phyloP scores from a whole-genome alignment of 2,888 invertebrate genomes.

The Tachystola acroxantha region DNA sequence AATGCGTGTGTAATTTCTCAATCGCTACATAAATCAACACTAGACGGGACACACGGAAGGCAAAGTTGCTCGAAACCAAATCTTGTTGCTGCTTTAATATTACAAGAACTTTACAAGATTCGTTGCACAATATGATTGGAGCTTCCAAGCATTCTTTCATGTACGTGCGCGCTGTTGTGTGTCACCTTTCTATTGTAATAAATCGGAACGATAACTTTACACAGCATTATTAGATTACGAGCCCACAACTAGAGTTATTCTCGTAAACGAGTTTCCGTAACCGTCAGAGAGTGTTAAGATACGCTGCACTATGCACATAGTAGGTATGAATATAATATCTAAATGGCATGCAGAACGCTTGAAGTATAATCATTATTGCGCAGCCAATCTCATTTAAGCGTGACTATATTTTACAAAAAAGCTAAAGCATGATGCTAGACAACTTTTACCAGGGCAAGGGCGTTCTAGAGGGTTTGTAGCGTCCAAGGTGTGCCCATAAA shows the following conservation, averaged over 20 bases:
- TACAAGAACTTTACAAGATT: constrained; percentile 78
- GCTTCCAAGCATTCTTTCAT: constrained; percentile 74
- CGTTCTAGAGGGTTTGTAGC: constrained; percentile 73
- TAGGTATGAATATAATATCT: constrained; percentile 76
- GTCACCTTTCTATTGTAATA: constrained; percentile 75
- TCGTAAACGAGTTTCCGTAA: constrained; percentile 61
- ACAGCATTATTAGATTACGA: constrained; percentile 39
- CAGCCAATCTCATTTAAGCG: constrained; percentile 78
- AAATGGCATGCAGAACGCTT: constrained; percentile 79
- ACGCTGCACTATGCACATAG: constrained; percentile 75
- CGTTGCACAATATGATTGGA: constrained; percentile 77
- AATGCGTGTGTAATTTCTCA: constrained; percentile 64
- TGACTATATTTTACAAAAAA: constrained; percentile 79
- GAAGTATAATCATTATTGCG: constrained; percentile 79
- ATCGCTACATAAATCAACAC: constrained; percentile 56
- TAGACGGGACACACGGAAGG: constrained; percentile 72
- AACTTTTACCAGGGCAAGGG: constrained; percentile 76
- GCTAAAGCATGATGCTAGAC: constrained; percentile 78
- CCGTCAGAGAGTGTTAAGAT: constrained; percentile 70
- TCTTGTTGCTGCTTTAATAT: constrained; percentile 75
- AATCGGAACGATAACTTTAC: constrained; percentile 27
- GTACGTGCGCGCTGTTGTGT: constrained; percentile 63
- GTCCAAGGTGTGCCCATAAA: constrained; percentile 75
- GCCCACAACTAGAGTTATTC: constrained; percentile 49
- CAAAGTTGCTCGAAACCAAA: constrained; percentile 64